phyloP scores from a whole-genome alignment of 2,888 invertebrate genomes.

The Drosophila anceps region DNA sequence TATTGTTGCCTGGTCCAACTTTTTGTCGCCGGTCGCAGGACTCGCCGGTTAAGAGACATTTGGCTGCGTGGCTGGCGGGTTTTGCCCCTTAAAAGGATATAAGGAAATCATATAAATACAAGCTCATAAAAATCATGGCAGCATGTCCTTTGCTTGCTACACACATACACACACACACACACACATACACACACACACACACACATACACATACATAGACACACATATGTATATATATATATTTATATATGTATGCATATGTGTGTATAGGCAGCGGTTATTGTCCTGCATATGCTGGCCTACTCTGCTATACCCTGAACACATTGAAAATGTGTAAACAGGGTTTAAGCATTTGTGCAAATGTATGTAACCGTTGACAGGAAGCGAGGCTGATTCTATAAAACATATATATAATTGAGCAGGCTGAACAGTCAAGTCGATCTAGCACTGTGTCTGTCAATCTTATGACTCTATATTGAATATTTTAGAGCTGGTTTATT shows the following conservation, averaged over 20 bases:
- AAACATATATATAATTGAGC: constrained; percentile 3
- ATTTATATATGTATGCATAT: neutral
- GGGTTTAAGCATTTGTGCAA: neutral
- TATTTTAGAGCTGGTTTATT: neutral
- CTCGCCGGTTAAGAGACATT: constrained; percentile 46
- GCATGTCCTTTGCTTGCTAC: constrained; percentile 58
- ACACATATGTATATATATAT: neutral
- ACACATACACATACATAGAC: neutral
- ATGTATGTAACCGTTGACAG: constrained; percentile 1
- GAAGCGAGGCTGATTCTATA: neutral
- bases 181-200: neutral
- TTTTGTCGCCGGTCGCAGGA: constrained; percentile 51
- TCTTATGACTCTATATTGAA: neutral
- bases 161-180: neutral
- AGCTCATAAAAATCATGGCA: constrained; percentile 79
- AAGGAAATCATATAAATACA: constrained; percentile 78
- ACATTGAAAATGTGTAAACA: constrained; percentile 9
- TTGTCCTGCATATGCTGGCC: constrained; percentile 66
- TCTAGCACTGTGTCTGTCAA: neutral
- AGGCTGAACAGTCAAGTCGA: neutral
- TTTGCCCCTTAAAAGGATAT: constrained; percentile 56
- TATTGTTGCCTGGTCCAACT: constrained; percentile 52
- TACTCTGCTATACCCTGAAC: constrained; percentile 30
- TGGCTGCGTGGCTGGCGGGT: constrained; percentile 28
- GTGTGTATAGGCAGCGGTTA: constrained; percentile 49